Base-by-base conservation (phyloP, 2,888 invertebrate species). In the Drosophila austrosaltans region DNA sequence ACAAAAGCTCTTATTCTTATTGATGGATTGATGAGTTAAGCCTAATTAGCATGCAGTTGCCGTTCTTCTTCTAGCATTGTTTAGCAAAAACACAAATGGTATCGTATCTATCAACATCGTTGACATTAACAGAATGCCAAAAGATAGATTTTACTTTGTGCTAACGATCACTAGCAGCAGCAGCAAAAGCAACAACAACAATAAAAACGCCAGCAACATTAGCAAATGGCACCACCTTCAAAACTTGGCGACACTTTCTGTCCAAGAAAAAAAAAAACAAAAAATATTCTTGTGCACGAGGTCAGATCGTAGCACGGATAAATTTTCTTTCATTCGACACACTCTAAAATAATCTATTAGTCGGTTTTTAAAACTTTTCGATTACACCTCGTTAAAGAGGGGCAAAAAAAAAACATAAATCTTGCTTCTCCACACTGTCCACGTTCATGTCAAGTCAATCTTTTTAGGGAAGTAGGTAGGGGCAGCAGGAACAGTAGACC, bases 51-150 rank as follows among this genome's bases (percentile, higher is more conserved):
- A 59, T 65, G 70, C 62, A 61, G 75, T 75, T 63, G 57, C 10
- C 10, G 36, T 56, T 76, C 63, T 70, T 4, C 22, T 48, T 48
- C 22, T 25, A 25, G 25, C 72, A 73, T 60, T 61, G 58, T 63
- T 69, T 66, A 57, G 66, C 69, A 48, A 20, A 20, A 20, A 48
- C 2, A 73, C 75, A 87, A 89, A 79, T 87, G 22, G 22, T 72
- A 77, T 79, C 79, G 71, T 77, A 77, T 87, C 87, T 84, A 61
- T 84, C 82, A 84, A 66, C 73, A 75, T 71, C 72, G 39, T 84
- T 89, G 89, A 89, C 83, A 89, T 84, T 72, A 70, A 65, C 53
- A 57, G 60, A 73, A 70, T 80, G 69, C 70, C 54, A 59, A 66
- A 72, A 72, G 67, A 77, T 77, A 66, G 71, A 63, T 75, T 76